These are phyloP conservation scores for Hiodon alosoides DNA, from an alignment of 2,113 vertebrate genomes.

Conservation along the genomic window DNA sequence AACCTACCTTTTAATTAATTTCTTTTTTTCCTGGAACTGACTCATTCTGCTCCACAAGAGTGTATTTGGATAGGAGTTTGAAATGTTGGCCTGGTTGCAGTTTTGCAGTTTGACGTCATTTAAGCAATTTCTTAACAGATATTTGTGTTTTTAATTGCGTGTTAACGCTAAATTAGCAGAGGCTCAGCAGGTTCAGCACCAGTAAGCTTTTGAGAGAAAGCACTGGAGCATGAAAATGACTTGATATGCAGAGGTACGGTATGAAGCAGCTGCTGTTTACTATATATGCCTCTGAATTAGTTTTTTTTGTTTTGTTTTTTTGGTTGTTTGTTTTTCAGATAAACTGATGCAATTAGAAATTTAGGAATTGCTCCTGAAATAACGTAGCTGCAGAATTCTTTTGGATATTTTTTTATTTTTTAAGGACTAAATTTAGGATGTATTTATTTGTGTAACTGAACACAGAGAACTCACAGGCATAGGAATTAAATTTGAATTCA, in stretches of 20 bases:
- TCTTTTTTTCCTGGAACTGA: background rate
- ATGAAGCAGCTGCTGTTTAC: background rate
- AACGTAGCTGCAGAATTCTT: background rate
- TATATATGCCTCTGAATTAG: background rate
- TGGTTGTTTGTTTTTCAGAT: background rate
- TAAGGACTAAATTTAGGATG: constrained; percentile 15
- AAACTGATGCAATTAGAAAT: constrained; percentile 8
- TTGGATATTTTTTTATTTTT: constrained; percentile 18
- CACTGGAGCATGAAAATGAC: background rate
- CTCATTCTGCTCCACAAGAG: background rate
- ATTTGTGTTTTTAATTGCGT: background rate
- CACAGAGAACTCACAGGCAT: background rate
- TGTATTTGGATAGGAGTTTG: constrained; percentile 1
- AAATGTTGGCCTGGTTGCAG: constrained; percentile 6
- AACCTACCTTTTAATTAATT: background rate
- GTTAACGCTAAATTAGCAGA: background rate
- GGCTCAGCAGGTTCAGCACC: constrained; percentile 3
- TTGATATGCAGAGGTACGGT: background rate
- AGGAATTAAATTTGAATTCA: constrained; percentile 7
- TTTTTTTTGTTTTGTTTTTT: background rate
- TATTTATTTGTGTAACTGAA: constrained; percentile 31
- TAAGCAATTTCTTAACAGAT: constrained; percentile 10
- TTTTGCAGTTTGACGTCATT: constrained; percentile 2
- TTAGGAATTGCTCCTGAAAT: constrained; percentile 1
- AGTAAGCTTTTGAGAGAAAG: constrained; percentile 4